Evolutionary conservation across 2,888 invertebrate genomes (phyloP), one percentile per base, ranked within the genome.

Genomic region (Xestobium rufovillosum): DNA sequence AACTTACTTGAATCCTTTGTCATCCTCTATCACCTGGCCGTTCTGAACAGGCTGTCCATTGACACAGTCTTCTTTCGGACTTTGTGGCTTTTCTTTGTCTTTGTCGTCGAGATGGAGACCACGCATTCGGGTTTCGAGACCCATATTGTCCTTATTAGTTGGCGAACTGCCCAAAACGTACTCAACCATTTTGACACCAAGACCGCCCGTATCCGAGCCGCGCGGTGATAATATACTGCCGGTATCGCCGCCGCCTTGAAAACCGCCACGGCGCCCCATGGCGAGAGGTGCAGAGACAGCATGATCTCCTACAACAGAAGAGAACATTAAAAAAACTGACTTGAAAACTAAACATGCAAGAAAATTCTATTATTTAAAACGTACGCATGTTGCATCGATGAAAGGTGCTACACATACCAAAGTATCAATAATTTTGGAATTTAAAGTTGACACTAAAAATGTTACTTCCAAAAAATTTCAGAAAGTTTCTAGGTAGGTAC

Each of bases 121-220:
- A 47, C 80, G 67, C 70, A 83, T 72, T 47, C 81, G 68, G 31
- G 76, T 75, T 53, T 81, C 81, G 42, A 82, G 58, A 4, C 67
- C 66, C 46, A 72, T 59, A 49, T 69, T 69, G 53, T 81, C 83
- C 63, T 83, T 81, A 53, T 76, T 74, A 50, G 90, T 91, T 13
- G 91, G 90, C 45, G 89, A 90, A 46, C 86, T 88, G 48, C 94
- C 89, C 55, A 97, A 75, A 41, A 97, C 95, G 66, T 95, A 96
- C 69, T 97, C 96, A 36, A 95, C 96, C 92, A 96, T 96, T 74
- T 95, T 95, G 51, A 94, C 90, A 50, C 91, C 92, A 49, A 95
- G 78, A 28, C 91, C 91, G 47, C 81, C 78, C 50, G 92, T 88
- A 65, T 92, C 88, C 53, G 73, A 72, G 26, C 67, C 65, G 45